Percentiles rank a stretch among this genome's conserved stretches.
Conservation (phyloP, 2,113 vertebrate species). For the Alligator sinensis region DNA sequence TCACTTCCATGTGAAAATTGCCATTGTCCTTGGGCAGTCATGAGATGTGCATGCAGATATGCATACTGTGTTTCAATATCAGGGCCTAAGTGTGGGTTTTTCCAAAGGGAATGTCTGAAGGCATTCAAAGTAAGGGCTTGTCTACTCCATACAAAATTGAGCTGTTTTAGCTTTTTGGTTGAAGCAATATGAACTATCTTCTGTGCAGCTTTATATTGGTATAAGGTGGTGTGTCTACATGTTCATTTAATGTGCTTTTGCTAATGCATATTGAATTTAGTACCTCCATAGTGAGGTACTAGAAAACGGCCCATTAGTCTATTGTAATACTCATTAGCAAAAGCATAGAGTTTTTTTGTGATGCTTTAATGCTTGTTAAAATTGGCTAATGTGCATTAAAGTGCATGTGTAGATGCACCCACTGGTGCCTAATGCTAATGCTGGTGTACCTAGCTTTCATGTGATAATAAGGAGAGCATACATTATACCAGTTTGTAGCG, state of each 20-base stretch:
- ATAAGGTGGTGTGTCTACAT: neutral
- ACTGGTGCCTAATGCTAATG: neutral
- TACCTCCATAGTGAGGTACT: no score
- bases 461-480: neutral
- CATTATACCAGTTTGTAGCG: neutral
- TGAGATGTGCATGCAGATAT: fast-evolving
- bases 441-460: neutral
- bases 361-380: no score
- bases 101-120: neutral
- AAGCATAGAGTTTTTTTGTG: no score
- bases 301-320: no score
- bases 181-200: neutral
- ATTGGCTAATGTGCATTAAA: no score
- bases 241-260: no score
- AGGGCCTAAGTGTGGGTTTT: neutral
- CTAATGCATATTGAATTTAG: no score
- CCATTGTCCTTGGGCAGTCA: fast-evolving
- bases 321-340: no score
- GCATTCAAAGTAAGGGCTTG: neutral
- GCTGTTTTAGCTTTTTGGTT: neutral
- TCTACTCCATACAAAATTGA: fast-evolving
- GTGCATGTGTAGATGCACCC: no score
- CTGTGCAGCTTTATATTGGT: fast-evolving
- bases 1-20: fast-evolving
- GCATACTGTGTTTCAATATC: neutral